Base-by-base conservation (phyloP, 2,888 invertebrate species). In the Meta bourneti region DNA sequence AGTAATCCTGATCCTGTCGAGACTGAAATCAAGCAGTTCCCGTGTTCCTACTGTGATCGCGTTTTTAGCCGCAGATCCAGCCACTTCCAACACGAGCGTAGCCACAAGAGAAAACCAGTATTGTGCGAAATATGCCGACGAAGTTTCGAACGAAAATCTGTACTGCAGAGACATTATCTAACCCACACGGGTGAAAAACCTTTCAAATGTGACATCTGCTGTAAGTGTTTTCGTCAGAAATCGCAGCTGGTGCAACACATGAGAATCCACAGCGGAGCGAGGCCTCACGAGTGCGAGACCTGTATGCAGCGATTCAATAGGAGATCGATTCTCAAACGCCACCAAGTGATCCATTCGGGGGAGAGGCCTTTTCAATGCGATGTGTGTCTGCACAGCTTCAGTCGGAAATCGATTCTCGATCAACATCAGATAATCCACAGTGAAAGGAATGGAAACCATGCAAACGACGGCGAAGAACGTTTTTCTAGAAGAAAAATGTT, bases 61-160 rank as follows among this genome's bases (percentile, higher is more conserved):
- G 75, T 34, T 0, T 84, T 84, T 74, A 61, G 5, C n/a, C 51
- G 84, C 16, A 74, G 54, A 48, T 74, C 84, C 0, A 54, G 84
- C 54, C 75, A 75, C 75, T 6, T 75, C 6, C 84, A 84, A 16
- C 84, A 84, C n/a, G 84, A 84, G 61, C 51, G 84, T 4, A 84
- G 84, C 34, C 84, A 84, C 19, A 7, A n/a, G 52, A 52, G 20
- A 9, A 19, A 84, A 61, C 48, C 48, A 0, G 4, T 75, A 34
- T 48, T 34, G 16, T 84, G 84, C 34, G 48, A 72, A 6, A 61
- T 72, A 61, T 84, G 84, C n/a, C 54, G 13, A 6, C 20, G 61
- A 9, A 34, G 16, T 1, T 84, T 84, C 52, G 34, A 34, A 5
- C 20, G 84, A 7, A 19, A 75, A 11, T 84, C 84, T 0, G n/a